Base-by-base conservation (phyloP, 2,888 invertebrate genomes). In the Pammene aurita region DNA sequence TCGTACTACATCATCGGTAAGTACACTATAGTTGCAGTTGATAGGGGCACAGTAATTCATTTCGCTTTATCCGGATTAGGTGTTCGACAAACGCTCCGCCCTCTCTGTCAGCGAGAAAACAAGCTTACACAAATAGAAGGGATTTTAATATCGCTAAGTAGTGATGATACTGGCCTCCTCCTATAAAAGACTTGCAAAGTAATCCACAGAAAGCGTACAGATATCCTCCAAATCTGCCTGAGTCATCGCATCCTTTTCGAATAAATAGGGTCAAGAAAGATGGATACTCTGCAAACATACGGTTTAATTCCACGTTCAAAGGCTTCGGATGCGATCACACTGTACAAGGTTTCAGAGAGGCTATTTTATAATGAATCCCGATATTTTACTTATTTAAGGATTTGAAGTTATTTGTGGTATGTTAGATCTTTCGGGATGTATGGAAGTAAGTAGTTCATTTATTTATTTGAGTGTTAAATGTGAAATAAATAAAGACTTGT, bases 141-240 rank as follows among this genome's bases (percentile, higher is more conserved):
- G 90, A 88, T 91, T 92, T 91, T 92, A 92, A 92, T 92, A 92
- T 91, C 89, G 87, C 86, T 92, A 92, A 92, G 92, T 92, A 92
- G 91, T 88, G 90, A 89, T 88, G 86, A 88, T 90, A 91, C 89
- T 83, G 86, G 83, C 84, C 86, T 86, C 84, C 82, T 78, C 26
- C 79, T 83, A 90, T 90, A 91, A 91, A 92, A 87, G 90, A 90
- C 87, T 90, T 90, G 92, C 92, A 88, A 91, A 90, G 91, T 92
- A 92, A 92, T 92, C 92, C 90, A 84, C 86, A 84, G 89, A 88
- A 84, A 85, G 85, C 88, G 85, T 75, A 80, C 82, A 85, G 89
- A 87, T 88, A 88, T 88, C 89, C 87, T 83, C 84, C 85, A 86
- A 90, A 92, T 92, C 92, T 91, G 88, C 86, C 89, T 89, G 83